Evolutionary conservation across 2,888 invertebrate species (phyloP).

Genomic region (Aleiodes alternator): DNA sequence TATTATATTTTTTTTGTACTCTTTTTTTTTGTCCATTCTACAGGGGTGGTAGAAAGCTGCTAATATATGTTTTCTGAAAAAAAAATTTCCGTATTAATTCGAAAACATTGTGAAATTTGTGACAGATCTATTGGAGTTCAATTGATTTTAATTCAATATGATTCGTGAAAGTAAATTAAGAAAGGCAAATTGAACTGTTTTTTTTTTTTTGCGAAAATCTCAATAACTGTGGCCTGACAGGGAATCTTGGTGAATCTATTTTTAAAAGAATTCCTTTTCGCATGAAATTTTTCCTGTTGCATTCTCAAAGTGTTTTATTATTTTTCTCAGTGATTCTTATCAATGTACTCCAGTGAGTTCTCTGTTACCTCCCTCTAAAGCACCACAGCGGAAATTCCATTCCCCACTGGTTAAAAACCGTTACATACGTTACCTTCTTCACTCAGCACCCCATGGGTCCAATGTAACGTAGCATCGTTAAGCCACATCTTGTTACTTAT

Average conservation of each 20-base stretch:
- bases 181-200: too few relatives aligned
- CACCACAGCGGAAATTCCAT: constrained; percentile 54
- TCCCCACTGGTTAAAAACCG: constrained; percentile 47
- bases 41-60: constrained; percentile 32
- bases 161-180: too few relatives aligned
- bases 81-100: constrained; percentile 7
- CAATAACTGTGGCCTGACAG: too few relatives aligned
- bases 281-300: constrained; percentile 17
- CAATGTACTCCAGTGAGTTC: constrained; percentile 56
- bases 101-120: background rate
- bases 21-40: constrained; percentile 39
- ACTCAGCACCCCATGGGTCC: constrained; percentile 41
- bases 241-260: too few relatives aligned
- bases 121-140: too few relatives aligned
- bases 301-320: constrained; percentile 27
- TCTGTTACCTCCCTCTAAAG: constrained; percentile 46
- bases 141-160: too few relatives aligned
- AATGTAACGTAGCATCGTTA: constrained; percentile 51
- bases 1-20: constrained; percentile 37
- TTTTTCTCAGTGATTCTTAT: constrained; percentile 61
- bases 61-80: background rate
- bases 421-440: constrained; percentile 43
- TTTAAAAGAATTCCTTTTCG: too few relatives aligned
- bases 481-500: constrained; percentile 21
- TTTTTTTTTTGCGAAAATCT: background rate